These are phyloP conservation scores for Notothenia coriiceps DNA, from an alignment of 2,113 vertebrate genomes.

Conservation along the genomic window DNA sequence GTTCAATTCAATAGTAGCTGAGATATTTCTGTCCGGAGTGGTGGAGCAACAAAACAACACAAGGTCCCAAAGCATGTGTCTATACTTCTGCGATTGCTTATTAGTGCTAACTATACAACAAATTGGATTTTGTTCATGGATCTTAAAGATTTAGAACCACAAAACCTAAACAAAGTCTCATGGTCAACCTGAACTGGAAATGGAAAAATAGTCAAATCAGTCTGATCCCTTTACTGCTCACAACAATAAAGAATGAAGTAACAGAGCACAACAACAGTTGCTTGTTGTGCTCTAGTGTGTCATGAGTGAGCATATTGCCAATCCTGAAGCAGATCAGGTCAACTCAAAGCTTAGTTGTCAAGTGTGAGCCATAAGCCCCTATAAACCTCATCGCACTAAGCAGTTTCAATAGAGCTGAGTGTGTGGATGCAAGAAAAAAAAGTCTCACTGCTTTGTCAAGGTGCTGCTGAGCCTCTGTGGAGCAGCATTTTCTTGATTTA, in stretches of 20 bases:
- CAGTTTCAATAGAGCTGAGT: constrained; percentile 35
- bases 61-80: background rate
- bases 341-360: constrained; percentile 3
- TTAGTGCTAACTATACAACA: background rate
- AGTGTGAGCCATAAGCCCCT: constrained; percentile 8
- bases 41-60: background rate
- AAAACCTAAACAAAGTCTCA: background rate
- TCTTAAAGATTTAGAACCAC: background rate
- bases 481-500: constrained; percentile 47
- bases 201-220: background rate
- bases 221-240: background rate
- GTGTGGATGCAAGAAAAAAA: constrained; percentile 21
- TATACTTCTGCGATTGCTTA: background rate
- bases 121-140: background rate
- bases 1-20: background rate
- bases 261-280: constrained; percentile 1
- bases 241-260: background rate
- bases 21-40: background rate
- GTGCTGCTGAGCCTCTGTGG: constrained; percentile 44
- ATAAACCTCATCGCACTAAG: constrained; percentile 37
- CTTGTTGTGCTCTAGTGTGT: constrained; percentile 14
- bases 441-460: constrained; percentile 30
- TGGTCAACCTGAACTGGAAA: background rate
- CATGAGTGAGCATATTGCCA: constrained; percentile 42
- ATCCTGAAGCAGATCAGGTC: constrained; percentile 33